Base-by-base conservation (phyloP, 1,140 invertebrate genomes). In the Pseudomyrmex sp. region DNA sequence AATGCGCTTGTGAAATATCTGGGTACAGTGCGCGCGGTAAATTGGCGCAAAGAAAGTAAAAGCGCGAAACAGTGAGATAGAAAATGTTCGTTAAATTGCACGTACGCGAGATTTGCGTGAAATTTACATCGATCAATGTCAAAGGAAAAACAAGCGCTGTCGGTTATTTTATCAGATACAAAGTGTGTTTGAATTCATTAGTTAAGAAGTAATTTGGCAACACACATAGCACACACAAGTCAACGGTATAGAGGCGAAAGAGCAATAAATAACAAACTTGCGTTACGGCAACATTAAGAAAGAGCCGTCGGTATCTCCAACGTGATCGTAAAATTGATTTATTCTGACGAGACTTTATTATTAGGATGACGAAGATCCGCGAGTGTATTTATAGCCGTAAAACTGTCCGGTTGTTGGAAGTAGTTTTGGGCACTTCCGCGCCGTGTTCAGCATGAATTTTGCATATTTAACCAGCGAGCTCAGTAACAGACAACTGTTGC, bases 401-500 rank as follows among this genome's bases (percentile, higher is more conserved):
- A 82, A 74, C 79, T 80, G 76, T 79, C 66, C 61, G 44, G 48
- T 50, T 58, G 62, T 82, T 75, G 69, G 54, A n/a, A 87, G 50
- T 50, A 50, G 54, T 77, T 75, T 76, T 61, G 65, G 65, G 44
- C 58, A 52, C 56, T 83, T 66, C 56, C 44, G 58, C 54, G 58
- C 54, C 76, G 10, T 61, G 23, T 63, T 85, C 69, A 59, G 52
- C 44, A 58, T 58, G 65, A 70, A 87, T 85, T 82, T 66, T 69
- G 63, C 63, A 61, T 63, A 75, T 85, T 86, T 82, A 62, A 85
- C 52, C 75, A 52, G 46, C 44, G 63, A 68, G 82, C 74, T 76
- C 61, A 66, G 48, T 85, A 86, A 86, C 69, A 82, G 83, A 86
- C 82, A 84, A 84, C 82, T 52, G 69, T 75, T 72, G 75, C 63